These are phyloP conservation scores for Oncorhynchus gorbuscha DNA, from an alignment of 2,113 vertebrate species.

Conservation along the genomic window DNA sequence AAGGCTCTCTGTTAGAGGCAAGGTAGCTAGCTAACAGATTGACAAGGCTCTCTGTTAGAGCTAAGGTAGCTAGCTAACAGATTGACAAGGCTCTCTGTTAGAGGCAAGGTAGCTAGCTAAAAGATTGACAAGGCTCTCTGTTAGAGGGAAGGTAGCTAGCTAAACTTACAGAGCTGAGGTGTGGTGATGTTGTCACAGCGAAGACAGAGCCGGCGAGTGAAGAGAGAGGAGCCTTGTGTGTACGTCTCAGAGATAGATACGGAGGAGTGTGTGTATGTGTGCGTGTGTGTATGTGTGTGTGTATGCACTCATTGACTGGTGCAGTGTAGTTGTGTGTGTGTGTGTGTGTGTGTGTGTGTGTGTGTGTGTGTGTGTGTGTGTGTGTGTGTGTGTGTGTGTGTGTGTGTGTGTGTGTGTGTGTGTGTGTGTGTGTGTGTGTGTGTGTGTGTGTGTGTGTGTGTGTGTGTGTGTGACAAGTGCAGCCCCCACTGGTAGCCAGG, in stretches of 20 bases:
- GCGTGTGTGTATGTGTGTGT: neutral
- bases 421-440: neutral
- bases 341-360: neutral
- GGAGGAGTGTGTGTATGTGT: neutral
- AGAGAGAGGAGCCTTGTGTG: neutral
- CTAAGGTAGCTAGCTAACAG: neutral
- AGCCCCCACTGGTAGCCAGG: constrained; percentile 1
- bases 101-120: neutral
- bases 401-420: neutral
- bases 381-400: neutral
- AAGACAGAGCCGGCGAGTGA: neutral
- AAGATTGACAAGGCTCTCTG: no score
- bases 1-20: neutral
- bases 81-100: no score
- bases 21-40: neutral
- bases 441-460: neutral
- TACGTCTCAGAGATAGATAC: neutral
- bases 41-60: neutral
- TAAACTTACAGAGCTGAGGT: neutral
- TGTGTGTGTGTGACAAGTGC: neutral
- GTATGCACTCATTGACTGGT: constrained; percentile 2
- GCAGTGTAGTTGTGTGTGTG: neutral
- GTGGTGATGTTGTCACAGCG: neutral
- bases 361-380: neutral
- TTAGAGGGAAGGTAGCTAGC: neutral